phyloP scores from a whole-genome alignment of 2,797 vertebrate genomes.

The Crenuchus spilurus region DNA sequence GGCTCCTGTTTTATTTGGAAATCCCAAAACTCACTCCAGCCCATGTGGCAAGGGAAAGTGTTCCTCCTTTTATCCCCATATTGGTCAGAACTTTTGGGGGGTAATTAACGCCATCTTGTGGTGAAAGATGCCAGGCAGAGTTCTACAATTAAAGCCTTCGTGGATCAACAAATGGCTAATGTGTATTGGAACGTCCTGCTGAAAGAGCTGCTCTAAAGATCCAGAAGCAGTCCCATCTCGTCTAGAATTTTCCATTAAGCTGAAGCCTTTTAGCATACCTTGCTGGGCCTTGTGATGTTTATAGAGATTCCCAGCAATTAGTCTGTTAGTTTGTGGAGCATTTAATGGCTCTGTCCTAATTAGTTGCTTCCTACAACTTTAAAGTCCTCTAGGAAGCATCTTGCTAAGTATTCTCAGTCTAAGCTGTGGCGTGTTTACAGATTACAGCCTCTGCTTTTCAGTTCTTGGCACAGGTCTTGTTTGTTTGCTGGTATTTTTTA shows the following conservation, averaged over 20 bases:
- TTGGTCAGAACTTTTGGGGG: slow-evolving; percentile 13
- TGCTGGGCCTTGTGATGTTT: slow-evolving; percentile 39
- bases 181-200: neutral
- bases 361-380: slow-evolving; percentile 21
- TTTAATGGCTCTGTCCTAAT: slow-evolving; percentile 41
- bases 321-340: slow-evolving; percentile 34
- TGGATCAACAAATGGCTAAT: neutral
- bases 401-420: slow-evolving; percentile 32
- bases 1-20: slow-evolving; percentile 28
- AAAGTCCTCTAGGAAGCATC: slow-evolving; percentile 23
- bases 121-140: slow-evolving; percentile 19
- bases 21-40: slow-evolving; percentile 17
- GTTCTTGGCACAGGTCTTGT: slow-evolving; percentile 23
- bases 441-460: slow-evolving; percentile 1
- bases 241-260: slow-evolving; percentile 2
- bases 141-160: neutral
- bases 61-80: slow-evolving; percentile 2
- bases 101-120: slow-evolving; percentile 58
- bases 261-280: slow-evolving; percentile 21
- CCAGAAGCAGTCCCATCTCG: neutral
- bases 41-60: slow-evolving; percentile 15
- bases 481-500: slow-evolving; percentile 28
- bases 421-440: slow-evolving; percentile 13
- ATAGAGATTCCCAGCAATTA: slow-evolving; percentile 48
- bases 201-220: neutral